Percentiles rank a stretch among this genome's conserved stretches.
Conservation (phyloP, 2,797 vertebrate species). For the Paedocypris micromegethes region DNA sequence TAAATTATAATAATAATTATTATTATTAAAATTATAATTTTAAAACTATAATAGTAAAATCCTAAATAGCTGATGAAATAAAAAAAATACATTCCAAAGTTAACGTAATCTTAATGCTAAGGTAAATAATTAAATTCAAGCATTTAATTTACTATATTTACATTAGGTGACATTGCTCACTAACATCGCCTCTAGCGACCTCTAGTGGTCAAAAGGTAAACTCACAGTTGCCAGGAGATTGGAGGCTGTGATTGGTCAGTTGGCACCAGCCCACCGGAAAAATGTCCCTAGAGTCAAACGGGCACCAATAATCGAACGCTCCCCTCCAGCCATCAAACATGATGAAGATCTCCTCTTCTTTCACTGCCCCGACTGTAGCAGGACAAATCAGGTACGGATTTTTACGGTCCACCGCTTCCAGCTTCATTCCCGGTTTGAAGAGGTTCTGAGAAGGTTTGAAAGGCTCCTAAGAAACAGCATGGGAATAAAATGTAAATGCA, state of each 20-base stretch:
- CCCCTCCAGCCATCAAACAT: conserved; percentile 95
- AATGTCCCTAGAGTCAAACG: conserved; percentile 88
- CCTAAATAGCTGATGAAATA: too few species aligned
- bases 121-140: too few species aligned
- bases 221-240: conserved; percentile 88
- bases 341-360: conserved; percentile 85
- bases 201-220: conserved; percentile 43
- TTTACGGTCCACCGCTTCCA: conserved; percentile 93
- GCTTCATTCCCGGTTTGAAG: conserved; percentile 90
- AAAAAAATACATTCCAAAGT: too few species aligned
- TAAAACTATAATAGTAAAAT: too few species aligned
- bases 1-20: too few species aligned
- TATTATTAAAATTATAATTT: too few species aligned
- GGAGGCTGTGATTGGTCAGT: conserved; percentile 85
- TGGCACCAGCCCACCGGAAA: conserved; percentile 89
- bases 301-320: conserved; percentile 94
- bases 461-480: conserved; percentile 73
- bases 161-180: too few species aligned
- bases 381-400: conserved; percentile 93
- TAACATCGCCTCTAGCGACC: conserved; percentile 4
- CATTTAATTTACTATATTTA: too few species aligned
- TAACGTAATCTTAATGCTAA: too few species aligned
- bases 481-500: background rate
- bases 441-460: conserved; percentile 75
- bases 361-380: conserved; percentile 85